Evolutionary conservation across 2,797 vertebrate species (phyloP).

Genomic region (Prunella strophiata): DNA sequence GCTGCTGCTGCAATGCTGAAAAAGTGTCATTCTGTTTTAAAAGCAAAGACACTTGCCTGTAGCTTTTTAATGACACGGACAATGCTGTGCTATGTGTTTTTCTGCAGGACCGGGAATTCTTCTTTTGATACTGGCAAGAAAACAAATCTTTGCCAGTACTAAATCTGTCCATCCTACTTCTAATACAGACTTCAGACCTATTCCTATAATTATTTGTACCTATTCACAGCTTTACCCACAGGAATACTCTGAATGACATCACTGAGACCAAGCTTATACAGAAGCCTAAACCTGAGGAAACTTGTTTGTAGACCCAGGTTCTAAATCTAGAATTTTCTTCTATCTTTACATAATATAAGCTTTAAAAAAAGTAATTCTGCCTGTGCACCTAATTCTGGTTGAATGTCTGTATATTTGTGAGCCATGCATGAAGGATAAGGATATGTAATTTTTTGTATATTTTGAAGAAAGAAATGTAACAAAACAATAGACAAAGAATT

Average conservation of each 20-base stretch:
- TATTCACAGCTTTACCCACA: background rate
- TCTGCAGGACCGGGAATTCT: background rate
- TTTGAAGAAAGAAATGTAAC: background rate
- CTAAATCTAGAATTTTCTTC: constrained; percentile 14
- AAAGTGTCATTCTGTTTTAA: constrained; percentile 12
- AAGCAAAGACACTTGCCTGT: background rate
- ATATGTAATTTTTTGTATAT: background rate
- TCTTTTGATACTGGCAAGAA: background rate
- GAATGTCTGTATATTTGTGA: background rate
- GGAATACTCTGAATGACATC: background rate
- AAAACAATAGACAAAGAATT: background rate
- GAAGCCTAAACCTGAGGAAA: background rate
- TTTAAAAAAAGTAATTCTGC: background rate
- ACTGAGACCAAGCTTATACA: background rate
- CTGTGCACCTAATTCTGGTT: background rate
- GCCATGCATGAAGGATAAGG: background rate
- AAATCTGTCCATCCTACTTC: background rate
- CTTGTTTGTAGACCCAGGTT: background rate
- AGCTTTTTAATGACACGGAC: background rate
- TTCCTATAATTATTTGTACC: background rate
- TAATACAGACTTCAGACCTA: background rate
- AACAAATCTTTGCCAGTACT: background rate
- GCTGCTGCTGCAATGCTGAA: constrained; percentile 58
- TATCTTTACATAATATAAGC: background rate
- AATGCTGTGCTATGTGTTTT: background rate